Percentiles rank a stretch among this genome's conserved stretches.
Conservation (phyloP, 2,888 invertebrate genomes). For the Nomada ferruginata region DNA sequence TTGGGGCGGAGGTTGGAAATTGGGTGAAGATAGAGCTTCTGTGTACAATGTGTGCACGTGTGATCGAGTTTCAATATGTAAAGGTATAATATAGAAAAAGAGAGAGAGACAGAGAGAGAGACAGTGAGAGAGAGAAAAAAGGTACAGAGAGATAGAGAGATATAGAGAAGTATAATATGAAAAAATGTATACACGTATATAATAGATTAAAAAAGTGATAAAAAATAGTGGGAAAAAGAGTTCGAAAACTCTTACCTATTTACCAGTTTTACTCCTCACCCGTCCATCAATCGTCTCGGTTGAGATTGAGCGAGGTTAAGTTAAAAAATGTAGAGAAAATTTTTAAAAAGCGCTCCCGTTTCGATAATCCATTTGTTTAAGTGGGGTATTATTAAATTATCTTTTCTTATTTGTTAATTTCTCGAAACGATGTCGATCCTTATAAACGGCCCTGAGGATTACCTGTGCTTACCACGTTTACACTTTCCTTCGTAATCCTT, state of each 20-base stretch:
- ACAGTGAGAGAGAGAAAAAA: constrained; percentile 37
- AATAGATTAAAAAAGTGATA: constrained; percentile 70
- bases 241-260: constrained; percentile 72
- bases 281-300: constrained; percentile 59
- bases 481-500: constrained; percentile 25
- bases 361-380: constrained; percentile 42
- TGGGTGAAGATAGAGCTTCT: constrained; percentile 45
- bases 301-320: constrained; percentile 75
- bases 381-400: not conserved
- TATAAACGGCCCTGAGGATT: constrained; percentile 74
- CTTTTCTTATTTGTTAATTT: not conserved
- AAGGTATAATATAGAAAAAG: constrained; percentile 70
- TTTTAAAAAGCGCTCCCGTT: constrained; percentile 68
- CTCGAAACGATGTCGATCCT: constrained; percentile 71
- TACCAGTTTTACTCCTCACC: constrained; percentile 58
- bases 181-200: constrained; percentile 72
- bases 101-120: constrained; percentile 71
- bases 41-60: constrained; percentile 66
- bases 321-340: constrained; percentile 60
- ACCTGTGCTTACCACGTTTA: constrained; percentile 68
- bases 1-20: constrained; percentile 25
- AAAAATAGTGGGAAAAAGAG: constrained; percentile 67
- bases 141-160: constrained; percentile 60
- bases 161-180: constrained; percentile 66
- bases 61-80: constrained; percentile 67